phyloP scores from a whole-genome alignment of 2,797 vertebrate genomes.

The Platyrinchus mystaceus region DNA sequence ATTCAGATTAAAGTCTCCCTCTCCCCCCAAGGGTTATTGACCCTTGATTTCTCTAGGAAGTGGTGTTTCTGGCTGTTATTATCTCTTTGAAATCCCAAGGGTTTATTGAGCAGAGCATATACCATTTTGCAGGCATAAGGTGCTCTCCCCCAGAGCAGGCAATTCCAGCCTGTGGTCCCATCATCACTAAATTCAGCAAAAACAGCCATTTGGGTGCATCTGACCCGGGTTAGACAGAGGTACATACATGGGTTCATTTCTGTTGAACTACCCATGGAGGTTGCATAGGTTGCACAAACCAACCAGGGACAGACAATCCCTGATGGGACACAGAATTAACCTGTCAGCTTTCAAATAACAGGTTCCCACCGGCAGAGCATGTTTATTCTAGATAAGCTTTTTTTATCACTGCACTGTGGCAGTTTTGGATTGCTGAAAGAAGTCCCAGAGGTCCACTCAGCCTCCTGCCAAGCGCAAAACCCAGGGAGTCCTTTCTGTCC shows the following conservation, averaged over 20 bases:
- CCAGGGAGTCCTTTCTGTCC: background rate
- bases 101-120: background rate
- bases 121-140: background rate
- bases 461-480: background rate
- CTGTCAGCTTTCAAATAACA: background rate
- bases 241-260: fast-evolving
- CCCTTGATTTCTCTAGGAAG: background rate
- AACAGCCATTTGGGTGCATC: background rate
- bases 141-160: background rate
- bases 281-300: background rate
- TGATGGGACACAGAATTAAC: background rate
- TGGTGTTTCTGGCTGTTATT: background rate
- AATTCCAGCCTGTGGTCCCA: background rate
- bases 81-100: background rate
- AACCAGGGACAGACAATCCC: background rate
- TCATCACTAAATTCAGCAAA: background rate
- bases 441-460: background rate
- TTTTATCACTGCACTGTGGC: background rate
- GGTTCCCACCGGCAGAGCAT: background rate
- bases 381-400: background rate
- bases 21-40: background rate
- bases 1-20: background rate
- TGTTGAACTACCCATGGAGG: background rate
- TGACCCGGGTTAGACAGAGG: background rate
- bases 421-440: background rate